These are phyloP conservation scores for Anolis apletophallus DNA, from an alignment of 2,797 vertebrate species.

Conservation along the genomic window DNA sequence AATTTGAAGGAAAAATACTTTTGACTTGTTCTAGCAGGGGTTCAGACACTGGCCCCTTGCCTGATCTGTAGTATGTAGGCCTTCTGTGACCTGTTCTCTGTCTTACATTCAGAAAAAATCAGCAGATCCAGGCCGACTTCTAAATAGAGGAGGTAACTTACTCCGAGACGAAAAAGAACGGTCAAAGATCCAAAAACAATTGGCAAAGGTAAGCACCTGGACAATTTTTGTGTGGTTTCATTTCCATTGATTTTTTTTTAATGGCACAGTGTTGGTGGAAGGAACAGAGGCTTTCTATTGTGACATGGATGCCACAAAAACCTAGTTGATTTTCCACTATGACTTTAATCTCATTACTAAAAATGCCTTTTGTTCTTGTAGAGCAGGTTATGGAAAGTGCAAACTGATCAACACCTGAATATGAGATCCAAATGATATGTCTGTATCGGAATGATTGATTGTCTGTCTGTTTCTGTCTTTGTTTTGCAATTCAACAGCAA, in stretches of 20 bases:
- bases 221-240: neutral
- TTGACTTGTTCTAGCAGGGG: no score
- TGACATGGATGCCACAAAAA: neutral
- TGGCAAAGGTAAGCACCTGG: conserved; percentile 70
- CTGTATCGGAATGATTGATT: neutral
- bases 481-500: neutral
- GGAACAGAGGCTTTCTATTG: neutral
- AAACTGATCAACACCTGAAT: neutral
- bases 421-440: neutral
- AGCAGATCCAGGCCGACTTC: conserved; percentile 74
- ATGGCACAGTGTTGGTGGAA: neutral
- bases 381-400: neutral
- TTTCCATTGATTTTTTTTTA: neutral
- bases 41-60: neutral
- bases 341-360: neutral
- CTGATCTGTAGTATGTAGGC: neutral
- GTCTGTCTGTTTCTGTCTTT: neutral
- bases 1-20: no score
- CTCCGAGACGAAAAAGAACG: conserved; percentile 77
- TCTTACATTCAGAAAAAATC: conserved; percentile 72
- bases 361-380: neutral
- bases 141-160: conserved; percentile 77
- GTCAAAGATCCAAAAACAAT: conserved; percentile 73
- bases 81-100: neutral
- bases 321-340: neutral